phyloP scores from a whole-genome alignment of 1,140 invertebrate genomes.

The Atta texana region DNA sequence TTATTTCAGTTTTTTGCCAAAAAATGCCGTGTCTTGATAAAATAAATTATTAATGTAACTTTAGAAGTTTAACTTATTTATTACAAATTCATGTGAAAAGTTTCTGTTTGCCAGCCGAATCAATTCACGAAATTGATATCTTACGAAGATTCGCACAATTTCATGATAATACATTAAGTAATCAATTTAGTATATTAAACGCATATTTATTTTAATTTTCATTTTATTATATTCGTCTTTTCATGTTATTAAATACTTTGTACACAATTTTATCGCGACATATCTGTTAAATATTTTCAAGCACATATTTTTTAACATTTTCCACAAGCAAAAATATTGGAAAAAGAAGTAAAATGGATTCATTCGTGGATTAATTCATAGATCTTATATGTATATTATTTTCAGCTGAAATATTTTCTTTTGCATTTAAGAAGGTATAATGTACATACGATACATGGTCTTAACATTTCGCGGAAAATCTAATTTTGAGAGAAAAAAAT shows the following conservation, averaged over 20 bases:
- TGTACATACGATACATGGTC: not conserved
- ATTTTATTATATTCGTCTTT: not conserved
- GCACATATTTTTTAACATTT: constrained; percentile 8
- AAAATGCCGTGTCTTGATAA: not conserved
- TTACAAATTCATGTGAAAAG: not conserved
- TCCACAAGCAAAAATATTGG: not conserved
- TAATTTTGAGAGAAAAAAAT: not conserved
- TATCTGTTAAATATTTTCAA: not conserved
- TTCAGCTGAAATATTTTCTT: not conserved
- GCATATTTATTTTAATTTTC: not conserved
- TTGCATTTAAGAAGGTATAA: not conserved
- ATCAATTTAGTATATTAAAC: not conserved
- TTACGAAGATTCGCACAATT: not conserved
- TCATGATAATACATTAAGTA: not conserved
- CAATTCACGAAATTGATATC: not conserved
- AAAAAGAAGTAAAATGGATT: not conserved
- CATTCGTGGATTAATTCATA: not conserved
- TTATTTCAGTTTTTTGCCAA: not conserved
- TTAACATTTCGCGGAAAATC: not conserved
- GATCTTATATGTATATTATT: not conserved
- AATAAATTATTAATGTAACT: constrained; percentile 38
- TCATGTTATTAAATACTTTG: constrained; percentile 17
- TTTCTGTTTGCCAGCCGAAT: not conserved
- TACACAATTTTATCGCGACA: not conserved
- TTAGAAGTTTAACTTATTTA: not conserved